phyloP scores from a whole-genome alignment of 2,113 vertebrate species.

The Xiphorhynchus elegans region DNA sequence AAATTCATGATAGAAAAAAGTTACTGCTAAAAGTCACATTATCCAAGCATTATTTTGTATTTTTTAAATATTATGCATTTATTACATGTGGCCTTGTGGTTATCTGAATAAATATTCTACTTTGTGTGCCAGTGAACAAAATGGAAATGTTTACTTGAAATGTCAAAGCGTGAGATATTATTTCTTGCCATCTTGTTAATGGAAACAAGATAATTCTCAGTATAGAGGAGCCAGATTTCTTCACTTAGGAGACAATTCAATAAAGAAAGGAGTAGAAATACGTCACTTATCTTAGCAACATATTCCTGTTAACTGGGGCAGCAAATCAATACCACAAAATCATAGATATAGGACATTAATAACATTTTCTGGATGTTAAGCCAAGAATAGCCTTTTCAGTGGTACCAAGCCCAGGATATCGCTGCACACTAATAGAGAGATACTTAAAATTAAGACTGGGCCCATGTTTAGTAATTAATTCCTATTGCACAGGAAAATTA shows the following conservation, averaged over 20 bases:
- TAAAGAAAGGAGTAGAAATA: constrained; percentile 34
- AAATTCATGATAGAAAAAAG: not conserved
- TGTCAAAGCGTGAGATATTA: not conserved
- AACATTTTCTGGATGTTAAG: constrained; percentile 1
- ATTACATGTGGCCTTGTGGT: not conserved
- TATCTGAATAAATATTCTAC: not conserved
- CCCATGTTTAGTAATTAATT: constrained; percentile 1
- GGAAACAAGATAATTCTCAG: not conserved
- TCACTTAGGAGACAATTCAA: constrained; percentile 1
- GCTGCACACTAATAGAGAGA: not conserved
- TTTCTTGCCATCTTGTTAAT: constrained; percentile 9
- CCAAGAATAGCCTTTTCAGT: not conserved
- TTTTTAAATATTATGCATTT: not conserved
- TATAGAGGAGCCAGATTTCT: not conserved
- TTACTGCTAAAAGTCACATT: constrained; percentile 4
- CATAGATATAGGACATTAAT: constrained; percentile 29
- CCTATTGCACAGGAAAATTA: not conserved
- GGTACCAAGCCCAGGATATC: not conserved
- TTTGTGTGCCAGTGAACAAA: not conserved
- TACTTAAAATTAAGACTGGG: not conserved
- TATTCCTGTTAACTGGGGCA: constrained; percentile 40
- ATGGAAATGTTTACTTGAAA: not conserved
- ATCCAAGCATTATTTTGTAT: not conserved
- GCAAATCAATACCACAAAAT: constrained; percentile 49
- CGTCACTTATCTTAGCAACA: constrained; percentile 33